Evolutionary conservation across 2,888 invertebrate genomes (phyloP).

Genomic region (Linnaemya vulpina): DNA sequence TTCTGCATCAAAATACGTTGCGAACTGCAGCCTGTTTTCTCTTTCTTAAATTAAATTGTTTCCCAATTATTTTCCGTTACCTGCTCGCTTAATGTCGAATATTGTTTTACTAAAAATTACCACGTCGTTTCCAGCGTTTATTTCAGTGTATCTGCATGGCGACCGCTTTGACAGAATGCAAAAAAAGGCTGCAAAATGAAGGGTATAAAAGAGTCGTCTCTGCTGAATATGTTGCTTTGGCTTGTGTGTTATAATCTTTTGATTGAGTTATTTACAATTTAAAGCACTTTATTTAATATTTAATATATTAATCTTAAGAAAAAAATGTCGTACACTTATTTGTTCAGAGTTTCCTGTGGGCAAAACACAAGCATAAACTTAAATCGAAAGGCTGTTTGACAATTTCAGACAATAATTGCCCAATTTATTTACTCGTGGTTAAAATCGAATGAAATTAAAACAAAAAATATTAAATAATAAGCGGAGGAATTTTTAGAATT

Average conservation of each 20-base stretch:
- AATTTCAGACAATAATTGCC: background rate
- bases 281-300: background rate
- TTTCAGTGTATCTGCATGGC: too few relatives aligned
- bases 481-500: background rate
- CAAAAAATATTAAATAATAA: constrained; percentile 3
- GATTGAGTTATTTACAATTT: background rate
- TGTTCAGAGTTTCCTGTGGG: background rate
- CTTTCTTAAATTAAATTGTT: too few relatives aligned
- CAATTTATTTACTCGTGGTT: background rate
- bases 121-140: too few relatives aligned
- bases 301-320: background rate
- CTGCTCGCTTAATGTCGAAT: too few relatives aligned
- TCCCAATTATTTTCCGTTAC: too few relatives aligned
- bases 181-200: background rate
- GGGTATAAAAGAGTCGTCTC: background rate
- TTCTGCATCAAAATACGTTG: too few relatives aligned
- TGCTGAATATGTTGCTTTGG: background rate
- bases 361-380: background rate
- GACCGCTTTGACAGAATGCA: background rate
- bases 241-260: background rate
- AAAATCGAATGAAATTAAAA: background rate
- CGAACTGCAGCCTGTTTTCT: too few relatives aligned
- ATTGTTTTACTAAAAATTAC: too few relatives aligned
- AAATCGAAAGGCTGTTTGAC: background rate
- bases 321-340: background rate